Conservation (phyloP, 2,888 invertebrate genomes). For the Sycophila texana region DNA sequence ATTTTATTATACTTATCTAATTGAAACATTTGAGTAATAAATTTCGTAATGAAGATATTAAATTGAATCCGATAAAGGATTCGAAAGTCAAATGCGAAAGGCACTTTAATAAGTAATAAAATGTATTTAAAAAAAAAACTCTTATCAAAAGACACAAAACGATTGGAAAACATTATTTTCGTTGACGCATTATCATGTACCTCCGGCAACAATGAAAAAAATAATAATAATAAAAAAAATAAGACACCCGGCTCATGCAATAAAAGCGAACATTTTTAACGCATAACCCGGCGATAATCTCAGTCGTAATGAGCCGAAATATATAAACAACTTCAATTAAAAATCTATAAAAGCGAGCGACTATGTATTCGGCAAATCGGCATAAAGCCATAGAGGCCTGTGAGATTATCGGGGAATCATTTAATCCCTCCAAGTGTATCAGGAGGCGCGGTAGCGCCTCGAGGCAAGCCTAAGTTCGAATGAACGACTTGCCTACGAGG, state of each 20-base stretch:
- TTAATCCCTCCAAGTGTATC: conserved; percentile 26
- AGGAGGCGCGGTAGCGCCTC: too few relatives aligned
- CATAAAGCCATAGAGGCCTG: neutral
- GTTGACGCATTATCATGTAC: conserved; percentile 34
- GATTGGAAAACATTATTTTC: neutral
- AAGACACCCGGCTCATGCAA: neutral
- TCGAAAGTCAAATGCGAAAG: neutral
- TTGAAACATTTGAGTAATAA: neutral
- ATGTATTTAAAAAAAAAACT: neutral
- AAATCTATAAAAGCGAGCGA: conserved; percentile 42
- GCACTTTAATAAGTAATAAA: conserved; percentile 20
- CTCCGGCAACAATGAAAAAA: conserved; percentile 31
- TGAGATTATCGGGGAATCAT: conserved; percentile 23
- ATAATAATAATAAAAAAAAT: too few relatives aligned
- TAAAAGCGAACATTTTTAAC: conserved; percentile 38
- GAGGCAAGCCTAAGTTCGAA: too few relatives aligned
- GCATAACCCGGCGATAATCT: conserved; percentile 13
- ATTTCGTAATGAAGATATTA: neutral
- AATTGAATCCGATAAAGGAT: neutral
- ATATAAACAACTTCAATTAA: conserved; percentile 41
- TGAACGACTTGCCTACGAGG: too few relatives aligned
- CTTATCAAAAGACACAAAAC: conserved; percentile 5
- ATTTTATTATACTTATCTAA: neutral
- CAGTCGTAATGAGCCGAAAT: conserved; percentile 30
- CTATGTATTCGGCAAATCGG: conserved; percentile 12